A percentile compares a stretch with the other conserved stretches of the same genome.
phyloP scores from a whole-genome alignment of 2,888 invertebrate species.

The Dryobotodes eremita region DNA sequence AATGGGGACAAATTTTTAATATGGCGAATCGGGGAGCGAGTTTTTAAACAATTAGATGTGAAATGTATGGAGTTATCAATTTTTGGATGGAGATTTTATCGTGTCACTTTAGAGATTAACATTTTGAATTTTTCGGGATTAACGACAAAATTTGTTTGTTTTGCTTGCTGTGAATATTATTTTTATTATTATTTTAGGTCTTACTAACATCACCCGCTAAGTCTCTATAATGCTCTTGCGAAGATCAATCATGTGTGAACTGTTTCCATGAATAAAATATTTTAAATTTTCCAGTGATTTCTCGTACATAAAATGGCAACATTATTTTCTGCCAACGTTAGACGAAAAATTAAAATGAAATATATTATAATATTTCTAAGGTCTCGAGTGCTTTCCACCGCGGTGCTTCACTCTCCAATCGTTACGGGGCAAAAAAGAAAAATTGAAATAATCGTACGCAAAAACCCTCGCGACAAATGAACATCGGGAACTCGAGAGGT shows the following conservation, averaged over 20 bases:
- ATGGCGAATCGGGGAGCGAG: constrained; percentile 84
- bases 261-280: neutral
- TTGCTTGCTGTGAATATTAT: neutral
- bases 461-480: constrained; percentile 89
- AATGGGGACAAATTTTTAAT: constrained; percentile 88
- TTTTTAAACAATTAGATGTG: constrained; percentile 82
- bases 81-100: constrained; percentile 37
- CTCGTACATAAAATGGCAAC: constrained; percentile 33
- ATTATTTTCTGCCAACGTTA: constrained; percentile 25
- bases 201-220: neutral
- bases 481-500: constrained; percentile 90
- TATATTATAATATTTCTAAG: constrained; percentile 68
- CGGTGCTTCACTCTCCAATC: constrained; percentile 78
- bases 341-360: constrained; percentile 58
- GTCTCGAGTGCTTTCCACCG: constrained; percentile 73
- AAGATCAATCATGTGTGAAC: neutral
- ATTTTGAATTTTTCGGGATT: constrained; percentile 7
- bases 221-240: neutral
- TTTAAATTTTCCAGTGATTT: neutral
- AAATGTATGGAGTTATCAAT: constrained; percentile 47
- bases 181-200: neutral
- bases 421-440: constrained; percentile 82
- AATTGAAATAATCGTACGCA: constrained; percentile 87
- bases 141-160: neutral
- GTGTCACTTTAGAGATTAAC: neutral